Evolutionary conservation across 2,888 invertebrate species (phyloP), one percentile per base, ranked within the genome.

Genomic region (Leucophenga montana): DNA sequence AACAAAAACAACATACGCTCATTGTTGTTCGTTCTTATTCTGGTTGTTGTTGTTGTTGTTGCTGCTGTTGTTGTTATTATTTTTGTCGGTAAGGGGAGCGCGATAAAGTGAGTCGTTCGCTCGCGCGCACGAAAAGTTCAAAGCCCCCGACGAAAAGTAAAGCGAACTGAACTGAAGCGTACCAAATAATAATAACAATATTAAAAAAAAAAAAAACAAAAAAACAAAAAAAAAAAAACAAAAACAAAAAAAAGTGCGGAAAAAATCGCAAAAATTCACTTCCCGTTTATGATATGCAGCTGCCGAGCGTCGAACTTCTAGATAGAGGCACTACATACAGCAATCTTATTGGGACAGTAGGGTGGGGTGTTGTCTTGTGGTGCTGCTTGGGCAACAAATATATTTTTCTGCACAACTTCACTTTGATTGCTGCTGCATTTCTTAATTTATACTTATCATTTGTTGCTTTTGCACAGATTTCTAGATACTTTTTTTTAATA

Each of bases 231-330:
- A n/a, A n/a, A 31, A 6, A 59, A 48, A 46, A 44, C 2, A 64
- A 64, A n/a, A 64, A 48, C 0, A 9, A 48, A 50, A 54, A 66
- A 16, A 39, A 61, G 9, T 18, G 27, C 27, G 16, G 18, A 50
- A 50, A 50, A 50, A 50, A n/a, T 20, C 61, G 44, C 18, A 39
- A 33, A 61, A 54, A 66, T 66, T 66, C 54, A 66, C 66, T 66
- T 66, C 66, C 66, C 66, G 66, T 66, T 54, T 54, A 66, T 54
- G 54, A 66, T 54, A 66, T 66, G 53, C 50, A 53, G 27, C 31
- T n/a, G 18, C n/a, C 50, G 18, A 50, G 50, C 50, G 8, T 16
- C 50, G 50, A 39, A 39, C 39, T 39, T 39, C 27, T 57, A 57
- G 31, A 27, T 13, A n/a, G 27, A 31, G 20, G 54, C 54, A 56